Percentiles rank a stretch among this genome's conserved stretches.
Evolutionary conservation across 2,113 vertebrate species (phyloP).

Genomic region (Cyrtonyx montezumae): DNA sequence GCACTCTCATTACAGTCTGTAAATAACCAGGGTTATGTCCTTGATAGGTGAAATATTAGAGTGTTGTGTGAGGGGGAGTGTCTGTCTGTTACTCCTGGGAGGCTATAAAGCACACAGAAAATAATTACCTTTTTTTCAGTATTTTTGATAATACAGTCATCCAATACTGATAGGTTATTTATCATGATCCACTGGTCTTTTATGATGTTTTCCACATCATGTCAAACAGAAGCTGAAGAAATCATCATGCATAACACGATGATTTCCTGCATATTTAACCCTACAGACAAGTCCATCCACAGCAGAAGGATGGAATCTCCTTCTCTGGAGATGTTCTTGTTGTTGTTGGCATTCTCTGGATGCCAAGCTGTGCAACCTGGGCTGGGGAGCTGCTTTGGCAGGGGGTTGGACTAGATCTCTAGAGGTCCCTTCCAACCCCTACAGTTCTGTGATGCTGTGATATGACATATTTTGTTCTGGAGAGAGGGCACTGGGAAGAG

Average conservation of each 20-base stretch:
- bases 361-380: no score
- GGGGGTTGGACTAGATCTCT: no score
- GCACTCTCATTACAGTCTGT: conserved; percentile 85
- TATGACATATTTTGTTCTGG: rapidly evolving
- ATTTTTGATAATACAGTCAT: conserved; percentile 41
- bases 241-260: background rate
- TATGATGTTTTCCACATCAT: background rate
- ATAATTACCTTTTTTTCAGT: conserved; percentile 39
- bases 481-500: background rate
- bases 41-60: conserved; percentile 83
- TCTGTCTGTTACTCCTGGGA: conserved; percentile 62
- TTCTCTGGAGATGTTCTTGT: no score
- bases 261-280: background rate
- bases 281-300: background rate
- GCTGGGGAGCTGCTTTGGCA: no score
- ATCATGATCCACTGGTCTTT: background rate
- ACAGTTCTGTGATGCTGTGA: no score
- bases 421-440: no score
- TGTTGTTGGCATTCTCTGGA: no score
- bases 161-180: conserved; percentile 2
- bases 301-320: background rate
- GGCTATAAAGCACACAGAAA: conserved; percentile 78
- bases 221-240: background rate
- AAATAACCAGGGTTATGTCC: conserved; percentile 88
- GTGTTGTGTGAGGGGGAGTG: conserved; percentile 66